Evolutionary conservation across 2,113 vertebrate genomes (phyloP).

Genomic region (Columba janthina): DNA sequence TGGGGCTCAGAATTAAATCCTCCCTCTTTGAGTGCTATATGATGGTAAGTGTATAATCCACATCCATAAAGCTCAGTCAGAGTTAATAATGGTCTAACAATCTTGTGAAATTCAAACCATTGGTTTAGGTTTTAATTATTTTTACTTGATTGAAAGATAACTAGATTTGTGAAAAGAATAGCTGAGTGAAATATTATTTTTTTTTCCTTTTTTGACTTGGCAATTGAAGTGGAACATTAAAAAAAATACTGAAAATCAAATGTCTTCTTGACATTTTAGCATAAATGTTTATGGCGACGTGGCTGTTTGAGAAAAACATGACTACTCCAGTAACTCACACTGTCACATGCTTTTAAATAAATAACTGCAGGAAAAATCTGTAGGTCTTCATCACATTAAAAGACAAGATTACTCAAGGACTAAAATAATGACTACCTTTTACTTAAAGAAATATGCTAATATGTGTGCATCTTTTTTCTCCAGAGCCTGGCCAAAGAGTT

Average conservation of each 20-base stretch:
- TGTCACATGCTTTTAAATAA: neutral
- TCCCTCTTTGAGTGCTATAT: neutral
- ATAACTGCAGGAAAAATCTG: neutral
- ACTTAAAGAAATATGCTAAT: neutral
- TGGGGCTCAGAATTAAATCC: neutral
- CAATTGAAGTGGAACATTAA: slow-evolving; percentile 37
- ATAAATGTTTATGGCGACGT: neutral
- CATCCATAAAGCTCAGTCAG: neutral
- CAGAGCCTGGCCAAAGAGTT: neutral
- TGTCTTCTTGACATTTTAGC: slow-evolving; percentile 3
- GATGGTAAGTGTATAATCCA: neutral
- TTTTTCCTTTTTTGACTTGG: slow-evolving; percentile 37
- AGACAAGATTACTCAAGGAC: neutral
- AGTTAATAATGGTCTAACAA: neutral
- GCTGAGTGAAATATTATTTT: slow-evolving; percentile 32
- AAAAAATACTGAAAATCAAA: slow-evolving; percentile 21
- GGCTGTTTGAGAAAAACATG: slow-evolving; percentile 11
- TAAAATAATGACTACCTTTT: neutral
- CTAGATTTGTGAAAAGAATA: neutral
- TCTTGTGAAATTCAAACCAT: neutral
- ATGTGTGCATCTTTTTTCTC: neutral
- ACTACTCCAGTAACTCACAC: neutral
- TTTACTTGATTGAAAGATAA: slow-evolving; percentile 19
- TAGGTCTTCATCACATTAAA: neutral
- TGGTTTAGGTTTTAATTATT: neutral